Evolutionary conservation across 2,113 vertebrate genomes (phyloP), one percentile per base, ranked within the genome.

Genomic region (Corythaeola cristata): DNA sequence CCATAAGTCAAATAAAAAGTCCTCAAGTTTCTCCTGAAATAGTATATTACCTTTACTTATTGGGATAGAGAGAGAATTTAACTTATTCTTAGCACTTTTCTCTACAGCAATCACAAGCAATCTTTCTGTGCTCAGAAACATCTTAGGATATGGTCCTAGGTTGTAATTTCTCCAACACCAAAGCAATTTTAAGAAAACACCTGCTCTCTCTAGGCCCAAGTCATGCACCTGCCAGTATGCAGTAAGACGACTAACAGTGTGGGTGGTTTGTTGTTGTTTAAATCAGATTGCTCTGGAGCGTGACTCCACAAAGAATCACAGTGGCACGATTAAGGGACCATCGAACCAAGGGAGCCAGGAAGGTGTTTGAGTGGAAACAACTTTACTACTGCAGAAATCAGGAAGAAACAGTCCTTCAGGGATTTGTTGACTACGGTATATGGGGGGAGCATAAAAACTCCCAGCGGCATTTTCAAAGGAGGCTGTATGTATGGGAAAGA

Each of bases 1-100:
- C n/a, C 27, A 32, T 90, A 94, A 92, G 90, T 97, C 77, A 93
- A 83, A 92, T 62, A 30, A 88, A 82, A 88, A 63, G 10, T 35
- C 18, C 58, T 32, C 59, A 87, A 39, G 30, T 41, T 89, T 93
- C 76, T 83, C n/a, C 52, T 76, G 33, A 97, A 93, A 76, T 74
- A 81, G 62, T 63, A 71, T 50, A 71, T 69, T 84, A 76, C 32
- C 26, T 92, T 88, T 50, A 32, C 26, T 8, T 69, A 72, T 13
- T 30, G 11, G 15, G 7, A 17, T n/a, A 69, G 76, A 82, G 45
- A 53, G 17, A 94, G 37, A 82, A 59, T 32, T 88, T 78, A 88
- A 83, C 41, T 88, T 88, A 63, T 24, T 77, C 32, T 50, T 85
- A 52, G 33, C 12, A 72, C 69, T 41, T 59, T 94, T 82, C 64